These are phyloP conservation scores for Macrophya annulata DNA, from an alignment of 2,888 invertebrate genomes.

Conservation along the genomic window DNA sequence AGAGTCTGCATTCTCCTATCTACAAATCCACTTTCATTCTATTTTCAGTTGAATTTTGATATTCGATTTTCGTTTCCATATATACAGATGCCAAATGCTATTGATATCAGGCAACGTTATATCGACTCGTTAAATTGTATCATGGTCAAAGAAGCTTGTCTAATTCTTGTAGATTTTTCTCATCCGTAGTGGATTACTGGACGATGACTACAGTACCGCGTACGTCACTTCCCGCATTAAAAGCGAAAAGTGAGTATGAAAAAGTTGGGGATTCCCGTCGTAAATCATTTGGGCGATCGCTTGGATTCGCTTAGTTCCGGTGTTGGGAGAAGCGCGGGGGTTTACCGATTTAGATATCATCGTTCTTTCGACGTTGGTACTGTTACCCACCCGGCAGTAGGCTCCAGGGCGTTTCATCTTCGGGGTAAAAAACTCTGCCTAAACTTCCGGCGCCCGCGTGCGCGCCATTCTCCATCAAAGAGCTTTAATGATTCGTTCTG, in stretches of 20 bases:
- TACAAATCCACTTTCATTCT: neutral
- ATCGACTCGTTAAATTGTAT: neutral
- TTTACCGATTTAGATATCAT: constrained; percentile 72
- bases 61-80: no score
- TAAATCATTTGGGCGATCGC: constrained; percentile 71
- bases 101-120: neutral
- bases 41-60: no score
- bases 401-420: constrained; percentile 62
- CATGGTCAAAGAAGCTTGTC: neutral
- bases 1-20: neutral
- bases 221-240: constrained; percentile 50
- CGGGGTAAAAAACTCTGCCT: constrained; percentile 63
- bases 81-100: no score
- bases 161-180: constrained; percentile 2
- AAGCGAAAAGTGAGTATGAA: constrained; percentile 45
- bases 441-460: constrained; percentile 77
- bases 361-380: constrained; percentile 39
- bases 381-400: constrained; percentile 25
- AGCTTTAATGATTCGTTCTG: constrained; percentile 77
- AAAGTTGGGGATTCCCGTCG: constrained; percentile 61
- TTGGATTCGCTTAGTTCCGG: constrained; percentile 71
- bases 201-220: constrained; percentile 43
- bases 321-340: constrained; percentile 53
- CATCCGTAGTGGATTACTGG: neutral
- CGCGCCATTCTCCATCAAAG: constrained; percentile 69